phyloP scores from a whole-genome alignment of 2,888 invertebrate species.

The Nephrocerus scutellatus region DNA sequence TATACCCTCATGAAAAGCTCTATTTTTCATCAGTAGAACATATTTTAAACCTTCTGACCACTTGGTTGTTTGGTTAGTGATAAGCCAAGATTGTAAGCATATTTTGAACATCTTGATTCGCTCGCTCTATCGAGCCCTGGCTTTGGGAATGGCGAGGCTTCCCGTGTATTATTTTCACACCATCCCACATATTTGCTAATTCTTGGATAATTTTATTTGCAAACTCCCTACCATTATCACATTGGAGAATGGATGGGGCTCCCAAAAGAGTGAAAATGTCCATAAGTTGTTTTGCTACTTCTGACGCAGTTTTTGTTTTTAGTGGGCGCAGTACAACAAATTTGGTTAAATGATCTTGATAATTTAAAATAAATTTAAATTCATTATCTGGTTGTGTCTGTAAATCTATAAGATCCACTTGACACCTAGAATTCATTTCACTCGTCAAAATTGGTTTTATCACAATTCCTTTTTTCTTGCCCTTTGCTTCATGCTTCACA shows the following conservation, averaged over 20 bases:
- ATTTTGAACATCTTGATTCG: slow-evolving; percentile 39
- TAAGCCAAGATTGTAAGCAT: slow-evolving; percentile 40
- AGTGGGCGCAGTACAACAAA: slow-evolving; percentile 6
- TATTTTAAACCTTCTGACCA: slow-evolving; percentile 27
- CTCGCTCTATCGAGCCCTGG: slow-evolving; percentile 38
- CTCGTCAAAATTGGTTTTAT: too few species aligned
- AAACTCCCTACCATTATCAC: slow-evolving; percentile 24
- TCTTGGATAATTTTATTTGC: slow-evolving; percentile 18
- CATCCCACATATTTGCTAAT: slow-evolving; percentile 24
- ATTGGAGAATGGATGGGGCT: slow-evolving; percentile 21
- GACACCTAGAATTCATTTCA: too few species aligned
- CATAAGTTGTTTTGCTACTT: slow-evolving; percentile 6
- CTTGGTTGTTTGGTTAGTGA: slow-evolving; percentile 24
- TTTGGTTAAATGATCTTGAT: slow-evolving; percentile 11
- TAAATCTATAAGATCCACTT: slow-evolving; percentile 9
- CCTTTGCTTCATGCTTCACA: too few species aligned
- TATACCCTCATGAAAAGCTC: slow-evolving; percentile 37
- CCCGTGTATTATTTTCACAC: slow-evolving; percentile 3
- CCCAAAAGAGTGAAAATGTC: slow-evolving; percentile 22
- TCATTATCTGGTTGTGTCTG: slow-evolving; percentile 6
- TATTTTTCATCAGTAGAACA: slow-evolving; percentile 42
- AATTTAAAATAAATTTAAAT: slow-evolving; percentile 6
- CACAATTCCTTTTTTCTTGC: too few species aligned
- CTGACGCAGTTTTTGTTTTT: slow-evolving; percentile 1
- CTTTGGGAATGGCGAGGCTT: slow-evolving; percentile 26